A percentile compares a stretch with the other conserved stretches of the same genome.
Evolutionary conservation across 2,113 vertebrate genomes (phyloP).

Genomic region (Symphodus melops): DNA sequence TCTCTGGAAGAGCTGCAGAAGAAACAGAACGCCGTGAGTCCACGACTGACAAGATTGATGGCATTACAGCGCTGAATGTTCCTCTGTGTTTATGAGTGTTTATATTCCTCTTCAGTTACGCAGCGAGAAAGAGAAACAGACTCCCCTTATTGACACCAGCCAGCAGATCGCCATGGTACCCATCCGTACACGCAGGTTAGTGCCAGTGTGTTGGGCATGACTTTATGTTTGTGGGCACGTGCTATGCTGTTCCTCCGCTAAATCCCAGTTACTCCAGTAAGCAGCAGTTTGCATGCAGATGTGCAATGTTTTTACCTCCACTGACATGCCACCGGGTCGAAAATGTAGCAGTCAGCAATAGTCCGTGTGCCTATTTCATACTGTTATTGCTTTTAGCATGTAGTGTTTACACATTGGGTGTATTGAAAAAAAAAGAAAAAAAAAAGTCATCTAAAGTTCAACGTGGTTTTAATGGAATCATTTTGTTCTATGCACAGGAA

Average conservation of each 20-base stretch:
- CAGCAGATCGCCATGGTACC: constrained; percentile 79
- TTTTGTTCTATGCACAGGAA: neutral
- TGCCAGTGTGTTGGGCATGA: constrained; percentile 58
- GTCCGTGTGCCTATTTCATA: constrained; percentile 32
- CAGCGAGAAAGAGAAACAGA: constrained; percentile 82
- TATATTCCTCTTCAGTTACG: constrained; percentile 80
- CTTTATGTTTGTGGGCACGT: constrained; percentile 37
- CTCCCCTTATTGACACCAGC: constrained; percentile 82
- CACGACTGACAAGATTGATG: constrained; percentile 56
- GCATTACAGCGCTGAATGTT: constrained; percentile 50
- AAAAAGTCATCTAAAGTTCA: neutral
- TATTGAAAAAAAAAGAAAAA: neutral
- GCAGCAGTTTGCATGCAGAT: constrained; percentile 59
- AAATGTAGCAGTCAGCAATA: neutral
- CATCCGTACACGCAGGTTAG: constrained; percentile 83
- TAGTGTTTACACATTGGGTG: neutral
- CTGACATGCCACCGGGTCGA: constrained; percentile 8
- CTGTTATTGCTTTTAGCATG: neutral
- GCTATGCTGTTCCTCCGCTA: constrained; percentile 47
- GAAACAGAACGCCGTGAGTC: constrained; percentile 85
- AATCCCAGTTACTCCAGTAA: constrained; percentile 52
- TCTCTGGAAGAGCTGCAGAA: constrained; percentile 86
- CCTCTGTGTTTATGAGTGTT: constrained; percentile 68
- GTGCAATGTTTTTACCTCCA: constrained; percentile 40
- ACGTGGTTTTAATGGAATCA: neutral